Percentiles rank a stretch among this genome's conserved stretches.
Conservation (phyloP, 1,140 invertebrate species). For the honey bee (Apis mellifera) region DNA sequence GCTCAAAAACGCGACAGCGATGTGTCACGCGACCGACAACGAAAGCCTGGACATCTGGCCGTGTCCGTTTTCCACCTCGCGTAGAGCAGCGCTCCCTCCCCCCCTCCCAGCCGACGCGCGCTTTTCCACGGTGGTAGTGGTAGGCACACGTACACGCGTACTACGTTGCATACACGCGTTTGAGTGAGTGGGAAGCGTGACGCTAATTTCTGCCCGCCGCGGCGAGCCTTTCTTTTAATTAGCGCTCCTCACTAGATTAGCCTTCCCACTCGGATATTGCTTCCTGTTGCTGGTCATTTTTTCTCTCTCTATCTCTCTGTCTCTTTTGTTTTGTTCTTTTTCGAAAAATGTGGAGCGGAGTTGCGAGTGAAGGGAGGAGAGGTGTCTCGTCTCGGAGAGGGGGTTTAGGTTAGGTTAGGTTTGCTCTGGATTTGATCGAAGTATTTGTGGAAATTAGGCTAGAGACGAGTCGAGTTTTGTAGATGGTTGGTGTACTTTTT, state of each 20-base stretch:
- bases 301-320: background rate
- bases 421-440: no score
- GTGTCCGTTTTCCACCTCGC: slow-evolving; percentile 21
- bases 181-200: slow-evolving; percentile 26
- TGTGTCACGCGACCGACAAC: slow-evolving; percentile 58
- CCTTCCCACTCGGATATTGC: background rate
- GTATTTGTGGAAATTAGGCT: no score
- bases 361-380: background rate
- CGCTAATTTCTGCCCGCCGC: slow-evolving; percentile 56
- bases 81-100: background rate
- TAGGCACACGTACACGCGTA: no score
- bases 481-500: no score
- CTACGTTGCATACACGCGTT: background rate
- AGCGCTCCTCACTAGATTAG: slow-evolving; percentile 57
- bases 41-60: slow-evolving; percentile 52
- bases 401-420: no score
- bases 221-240: slow-evolving; percentile 58
- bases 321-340: background rate
- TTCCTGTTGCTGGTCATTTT: no score
- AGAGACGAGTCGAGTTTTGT: no score
- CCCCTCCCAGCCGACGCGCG: no score
- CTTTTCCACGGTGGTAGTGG: no score
- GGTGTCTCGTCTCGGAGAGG: no score
- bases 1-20: slow-evolving; percentile 70
- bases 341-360: background rate